Evolutionary conservation across 92 coral and sea anemone species (phyloP).

Genomic region (Nematostella vectensis): DNA sequence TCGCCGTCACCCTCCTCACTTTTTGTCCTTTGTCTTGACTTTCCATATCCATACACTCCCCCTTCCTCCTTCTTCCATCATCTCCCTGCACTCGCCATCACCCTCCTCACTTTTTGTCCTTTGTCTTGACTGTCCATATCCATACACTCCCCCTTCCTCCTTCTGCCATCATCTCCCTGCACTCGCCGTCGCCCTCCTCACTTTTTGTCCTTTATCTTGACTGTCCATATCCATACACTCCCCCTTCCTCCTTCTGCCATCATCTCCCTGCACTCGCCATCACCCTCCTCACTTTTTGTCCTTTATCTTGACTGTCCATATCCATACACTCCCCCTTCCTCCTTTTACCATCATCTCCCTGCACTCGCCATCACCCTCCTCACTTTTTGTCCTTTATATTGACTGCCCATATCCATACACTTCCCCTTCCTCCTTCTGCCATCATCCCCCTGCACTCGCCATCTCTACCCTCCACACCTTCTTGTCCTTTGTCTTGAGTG

Average conservation of each 20-base stretch:
- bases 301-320: not conserved
- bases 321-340: not conserved
- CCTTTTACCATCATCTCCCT: not conserved
- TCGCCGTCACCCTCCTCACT: not conserved
- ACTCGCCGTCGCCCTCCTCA: not conserved
- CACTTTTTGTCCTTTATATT: not conserved
- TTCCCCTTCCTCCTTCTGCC: not conserved
- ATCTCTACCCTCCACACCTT: constrained; percentile 12
- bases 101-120: not conserved
- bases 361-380: not conserved
- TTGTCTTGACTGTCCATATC: too few relatives aligned
- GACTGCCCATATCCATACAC: too few relatives aligned
- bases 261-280: not conserved
- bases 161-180: not conserved
- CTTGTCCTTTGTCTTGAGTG: constrained; percentile 37
- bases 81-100: not conserved
- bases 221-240: not conserved
- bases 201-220: not conserved
- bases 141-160: not conserved
- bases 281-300: not conserved
- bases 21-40: not conserved
- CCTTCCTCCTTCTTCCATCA: not conserved
- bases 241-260: not conserved
- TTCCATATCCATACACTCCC: not conserved
- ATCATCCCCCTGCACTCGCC: not conserved